A percentile compares a stretch with the other conserved stretches of the same genome.
Evolutionary conservation across 2,888 invertebrate genomes (phyloP).

Genomic region (Pinctada fucata): DNA sequence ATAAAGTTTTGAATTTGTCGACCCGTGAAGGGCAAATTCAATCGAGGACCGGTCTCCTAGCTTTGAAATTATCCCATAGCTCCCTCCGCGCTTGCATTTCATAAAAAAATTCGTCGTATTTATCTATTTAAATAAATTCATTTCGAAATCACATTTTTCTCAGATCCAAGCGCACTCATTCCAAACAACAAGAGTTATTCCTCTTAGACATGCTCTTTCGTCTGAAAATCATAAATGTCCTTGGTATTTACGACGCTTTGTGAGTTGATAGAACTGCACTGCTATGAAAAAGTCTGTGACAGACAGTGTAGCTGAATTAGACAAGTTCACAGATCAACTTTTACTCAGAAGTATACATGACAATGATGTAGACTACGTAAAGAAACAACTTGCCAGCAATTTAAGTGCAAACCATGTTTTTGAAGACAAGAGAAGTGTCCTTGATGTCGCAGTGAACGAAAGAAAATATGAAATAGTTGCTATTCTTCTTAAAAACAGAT

Average conservation of each 20-base stretch:
- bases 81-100: too few species aligned
- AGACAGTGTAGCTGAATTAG: background rate
- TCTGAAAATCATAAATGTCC: slow-evolving; percentile 16
- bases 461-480: slow-evolving; percentile 12
- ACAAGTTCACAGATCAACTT: slow-evolving; percentile 4
- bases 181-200: too few species aligned
- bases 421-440: background rate
- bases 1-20: too few species aligned
- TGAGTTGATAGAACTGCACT: background rate
- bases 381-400: background rate
- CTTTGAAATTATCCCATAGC: too few species aligned
- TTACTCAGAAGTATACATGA: background rate
- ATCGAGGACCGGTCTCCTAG: too few species aligned
- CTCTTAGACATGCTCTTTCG: background rate
- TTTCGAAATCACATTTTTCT: too few species aligned
- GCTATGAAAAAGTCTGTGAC: background rate
- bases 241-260: slow-evolving; percentile 22
- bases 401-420: slow-evolving; percentile 5
- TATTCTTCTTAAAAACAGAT: slow-evolving; percentile 2
- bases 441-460: slow-evolving; percentile 5
- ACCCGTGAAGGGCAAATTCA: too few species aligned
- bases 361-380: slow-evolving; percentile 1
- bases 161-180: too few species aligned
- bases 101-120: too few species aligned
- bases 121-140: too few species aligned